Conservation (phyloP, 2,113 vertebrate species). For the Tylochromis polylepis region DNA sequence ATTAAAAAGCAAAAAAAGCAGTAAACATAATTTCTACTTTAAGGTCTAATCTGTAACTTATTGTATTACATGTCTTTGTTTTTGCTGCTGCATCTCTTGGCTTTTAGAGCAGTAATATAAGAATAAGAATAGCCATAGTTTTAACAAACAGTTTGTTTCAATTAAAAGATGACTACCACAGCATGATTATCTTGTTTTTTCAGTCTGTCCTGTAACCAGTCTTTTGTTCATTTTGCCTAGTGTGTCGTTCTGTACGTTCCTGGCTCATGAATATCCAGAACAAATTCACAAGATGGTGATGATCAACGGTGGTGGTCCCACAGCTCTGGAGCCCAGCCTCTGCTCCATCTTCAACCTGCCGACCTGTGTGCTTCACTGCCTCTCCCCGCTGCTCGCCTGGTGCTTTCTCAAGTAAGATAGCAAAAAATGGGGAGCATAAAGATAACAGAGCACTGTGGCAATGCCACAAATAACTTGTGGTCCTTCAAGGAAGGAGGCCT, state of each 20-base stretch:
- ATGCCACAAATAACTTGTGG: too few species aligned
- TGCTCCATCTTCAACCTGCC: conserved; percentile 97
- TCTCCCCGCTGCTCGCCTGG: conserved; percentile 91
- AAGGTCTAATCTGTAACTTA: background rate
- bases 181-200: background rate
- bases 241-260: conserved; percentile 95
- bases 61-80: background rate
- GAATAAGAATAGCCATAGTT: background rate
- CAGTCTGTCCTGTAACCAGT: background rate
- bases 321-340: conserved; percentile 90
- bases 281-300: conserved; percentile 96
- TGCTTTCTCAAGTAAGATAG: conserved; percentile 87
- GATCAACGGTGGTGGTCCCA: conserved; percentile 95
- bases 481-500: too few species aligned
- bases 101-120: background rate
- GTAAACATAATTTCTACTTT: background rate
- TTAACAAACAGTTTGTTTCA: background rate
- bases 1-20: background rate
- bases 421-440: background rate
- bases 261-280: conserved; percentile 94
- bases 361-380: conserved; percentile 86
- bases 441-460: background rate
- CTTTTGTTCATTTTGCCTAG: conserved; percentile 54
- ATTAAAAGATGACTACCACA: background rate
- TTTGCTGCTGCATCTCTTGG: background rate